Conservation (phyloP, 2,888 invertebrate species). For the Congeria kusceri region DNA sequence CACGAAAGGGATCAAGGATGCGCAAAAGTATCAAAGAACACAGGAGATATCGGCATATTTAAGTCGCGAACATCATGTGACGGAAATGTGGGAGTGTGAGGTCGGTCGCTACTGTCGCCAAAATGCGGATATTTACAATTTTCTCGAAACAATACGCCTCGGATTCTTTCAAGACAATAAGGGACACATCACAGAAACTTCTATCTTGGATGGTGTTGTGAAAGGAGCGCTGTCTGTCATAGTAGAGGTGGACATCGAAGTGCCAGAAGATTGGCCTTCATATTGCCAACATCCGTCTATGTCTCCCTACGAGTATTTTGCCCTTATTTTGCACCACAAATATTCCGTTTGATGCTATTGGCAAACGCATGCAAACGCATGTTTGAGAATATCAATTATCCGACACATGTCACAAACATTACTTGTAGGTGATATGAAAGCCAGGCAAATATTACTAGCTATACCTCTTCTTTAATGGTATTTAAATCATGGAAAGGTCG, state of each 20-base stretch:
- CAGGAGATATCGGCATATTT: conserved; percentile 27
- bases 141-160: conserved; percentile 24
- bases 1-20: conserved; percentile 27
- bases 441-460: too few species aligned
- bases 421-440: too few species aligned
- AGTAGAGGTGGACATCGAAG: too few species aligned
- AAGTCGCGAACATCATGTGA: conserved; percentile 23
- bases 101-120: conserved; percentile 31
- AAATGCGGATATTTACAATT: conserved; percentile 32
- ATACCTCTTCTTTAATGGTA: too few species aligned
- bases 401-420: conserved; percentile 21
- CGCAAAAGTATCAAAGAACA: conserved; percentile 22
- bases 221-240: conserved; percentile 28
- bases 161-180: conserved; percentile 22
- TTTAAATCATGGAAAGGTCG: conserved; percentile 24
- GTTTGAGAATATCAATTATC: conserved; percentile 1
- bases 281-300: conserved; percentile 13
- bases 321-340: too few species aligned
- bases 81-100: conserved; percentile 56
- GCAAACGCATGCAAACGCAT: conserved; percentile 23
- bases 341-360: too few species aligned
- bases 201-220: conserved; percentile 31
- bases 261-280: conserved; percentile 33
- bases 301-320: conserved; percentile 30
- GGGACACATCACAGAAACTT: conserved; percentile 24